phyloP scores from a whole-genome alignment of 1,140 invertebrate species.

The Archivesica marissinica region DNA sequence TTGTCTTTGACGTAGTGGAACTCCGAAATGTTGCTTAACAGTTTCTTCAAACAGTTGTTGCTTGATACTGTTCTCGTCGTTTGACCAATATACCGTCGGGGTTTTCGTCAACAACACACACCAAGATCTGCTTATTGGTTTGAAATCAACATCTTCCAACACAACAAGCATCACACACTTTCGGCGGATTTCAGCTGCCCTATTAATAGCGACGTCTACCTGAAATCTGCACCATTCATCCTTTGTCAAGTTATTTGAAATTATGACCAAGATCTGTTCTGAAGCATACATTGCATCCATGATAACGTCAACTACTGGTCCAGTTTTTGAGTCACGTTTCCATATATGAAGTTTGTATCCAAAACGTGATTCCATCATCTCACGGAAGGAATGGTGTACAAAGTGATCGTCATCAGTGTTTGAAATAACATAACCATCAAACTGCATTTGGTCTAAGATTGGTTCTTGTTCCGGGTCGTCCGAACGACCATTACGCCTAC shows the following conservation, averaged over 20 bases:
- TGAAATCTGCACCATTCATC: constrained; percentile 42
- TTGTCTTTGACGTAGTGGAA: too few species aligned
- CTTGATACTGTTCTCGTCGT: constrained; percentile 17
- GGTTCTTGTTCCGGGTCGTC: neutral
- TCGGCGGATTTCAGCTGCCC: neutral
- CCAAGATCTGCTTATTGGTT: constrained; percentile 16
- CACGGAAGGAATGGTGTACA: constrained; percentile 19
- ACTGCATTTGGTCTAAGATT: neutral
- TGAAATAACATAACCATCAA: constrained; percentile 33
- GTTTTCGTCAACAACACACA: constrained; percentile 43
- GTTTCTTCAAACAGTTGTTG: neutral
- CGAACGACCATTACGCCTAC: neutral
- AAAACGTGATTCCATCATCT: constrained; percentile 5
- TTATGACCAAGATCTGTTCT: constrained; percentile 3
- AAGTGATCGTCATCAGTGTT: neutral
- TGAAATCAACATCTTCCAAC: constrained; percentile 17
- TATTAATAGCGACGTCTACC: constrained; percentile 31
- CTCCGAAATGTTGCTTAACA: neutral
- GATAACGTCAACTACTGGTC: constrained; percentile 16
- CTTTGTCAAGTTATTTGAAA: constrained; percentile 31
- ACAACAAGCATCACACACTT: constrained; percentile 1
- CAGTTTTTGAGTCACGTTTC: constrained; percentile 14
- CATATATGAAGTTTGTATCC: constrained; percentile 22
- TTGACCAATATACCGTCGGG: constrained; percentile 3
- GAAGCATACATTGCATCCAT: constrained; percentile 30